phyloP scores from a whole-genome alignment of 2,797 vertebrate species.

The Micropoecilia bifurca region DNA sequence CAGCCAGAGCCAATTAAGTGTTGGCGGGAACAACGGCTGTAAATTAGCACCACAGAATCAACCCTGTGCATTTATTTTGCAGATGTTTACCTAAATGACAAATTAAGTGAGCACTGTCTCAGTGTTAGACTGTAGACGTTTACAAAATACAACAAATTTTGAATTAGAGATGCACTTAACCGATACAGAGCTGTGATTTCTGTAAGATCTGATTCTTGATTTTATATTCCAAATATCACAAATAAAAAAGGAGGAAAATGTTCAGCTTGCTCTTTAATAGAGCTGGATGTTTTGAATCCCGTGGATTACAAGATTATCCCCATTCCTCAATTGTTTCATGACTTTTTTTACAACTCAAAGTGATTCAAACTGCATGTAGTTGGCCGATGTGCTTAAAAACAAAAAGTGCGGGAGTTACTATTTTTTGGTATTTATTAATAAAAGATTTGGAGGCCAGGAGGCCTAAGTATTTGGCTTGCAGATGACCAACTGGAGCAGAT shows the following conservation, averaged over 20 bases:
- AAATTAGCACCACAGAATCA: too few relatives aligned
- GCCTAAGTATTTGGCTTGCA: not conserved
- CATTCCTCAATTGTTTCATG: not conserved
- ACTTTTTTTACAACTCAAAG: not conserved
- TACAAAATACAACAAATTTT: not conserved
- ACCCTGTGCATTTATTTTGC: not conserved
- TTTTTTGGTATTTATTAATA: not conserved
- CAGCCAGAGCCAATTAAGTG: not conserved
- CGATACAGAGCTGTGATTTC: not conserved
- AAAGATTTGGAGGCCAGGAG: not conserved
- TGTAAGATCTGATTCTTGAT: not conserved
- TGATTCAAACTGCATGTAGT: not conserved
- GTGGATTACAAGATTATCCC: not conserved
- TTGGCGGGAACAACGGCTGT: not conserved
- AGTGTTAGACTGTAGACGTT: not conserved
- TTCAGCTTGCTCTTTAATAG: not conserved
- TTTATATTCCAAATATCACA: not conserved
- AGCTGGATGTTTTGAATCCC: not conserved
- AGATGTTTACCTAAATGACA: not conserved
- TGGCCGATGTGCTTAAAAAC: not conserved
- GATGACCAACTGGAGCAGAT: not conserved
- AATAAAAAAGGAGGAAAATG: not conserved
- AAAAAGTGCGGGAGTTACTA: not conserved
- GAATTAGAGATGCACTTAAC: not conserved
- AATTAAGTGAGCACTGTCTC: not conserved